A percentile compares a stretch with the other conserved stretches of the same genome.
Conservation (phyloP, 1,140 invertebrate genomes). For the Aplysia californica region DNA sequence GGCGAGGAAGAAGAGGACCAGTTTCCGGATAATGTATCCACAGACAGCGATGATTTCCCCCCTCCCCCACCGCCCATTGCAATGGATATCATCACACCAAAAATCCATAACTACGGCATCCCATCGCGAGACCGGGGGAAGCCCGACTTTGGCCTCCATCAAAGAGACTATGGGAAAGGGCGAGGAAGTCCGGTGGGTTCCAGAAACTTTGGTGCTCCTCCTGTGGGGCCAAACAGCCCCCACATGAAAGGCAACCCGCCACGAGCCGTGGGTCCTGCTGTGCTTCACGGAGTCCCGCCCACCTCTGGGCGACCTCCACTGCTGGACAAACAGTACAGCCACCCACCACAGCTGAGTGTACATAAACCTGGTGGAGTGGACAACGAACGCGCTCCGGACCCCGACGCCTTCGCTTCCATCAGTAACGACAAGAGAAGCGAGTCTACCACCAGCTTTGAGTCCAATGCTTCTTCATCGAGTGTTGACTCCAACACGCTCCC, state of each 20-base stretch:
- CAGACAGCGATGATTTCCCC: constrained; percentile 68
- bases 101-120: constrained; percentile 63
- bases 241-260: too few relatives aligned
- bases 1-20: constrained; percentile 38
- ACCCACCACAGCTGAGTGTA: too few relatives aligned
- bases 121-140: constrained; percentile 23
- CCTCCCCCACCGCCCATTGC: constrained; percentile 69
- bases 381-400: background rate
- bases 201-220: too few relatives aligned
- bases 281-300: too few relatives aligned
- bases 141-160: constrained; percentile 16
- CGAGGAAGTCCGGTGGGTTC: too few relatives aligned
- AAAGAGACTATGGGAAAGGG: background rate
- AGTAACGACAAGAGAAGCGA: constrained; percentile 37
- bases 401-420: background rate
- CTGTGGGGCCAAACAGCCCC: too few relatives aligned
- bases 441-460: constrained; percentile 72
- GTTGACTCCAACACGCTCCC: constrained; percentile 92
- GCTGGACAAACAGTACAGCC: too few relatives aligned
- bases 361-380: background rate
- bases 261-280: too few relatives aligned
- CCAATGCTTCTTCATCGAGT: constrained; percentile 81
- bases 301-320: too few relatives aligned
- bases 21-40: constrained; percentile 41
- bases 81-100: constrained; percentile 63